These are phyloP conservation scores for Adelges cooleyi DNA, from an alignment of 1,140 invertebrate species.

Conservation along the genomic window DNA sequence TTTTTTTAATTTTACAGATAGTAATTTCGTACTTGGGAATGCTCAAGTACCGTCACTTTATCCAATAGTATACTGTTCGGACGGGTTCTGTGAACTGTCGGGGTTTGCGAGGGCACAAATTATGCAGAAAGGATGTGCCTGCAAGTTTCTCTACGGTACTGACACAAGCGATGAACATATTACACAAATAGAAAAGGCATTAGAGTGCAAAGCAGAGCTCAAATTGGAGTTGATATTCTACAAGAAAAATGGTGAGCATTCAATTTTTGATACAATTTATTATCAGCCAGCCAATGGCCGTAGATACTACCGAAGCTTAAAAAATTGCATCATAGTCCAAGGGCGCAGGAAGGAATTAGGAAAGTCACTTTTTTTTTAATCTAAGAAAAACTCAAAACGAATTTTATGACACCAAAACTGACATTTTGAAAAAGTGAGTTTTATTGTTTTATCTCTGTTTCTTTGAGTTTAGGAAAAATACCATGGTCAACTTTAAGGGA, in stretches of 20 bases:
- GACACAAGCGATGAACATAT: conserved; percentile 84
- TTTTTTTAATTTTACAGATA: conserved; percentile 63
- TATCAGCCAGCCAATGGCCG: too few species aligned
- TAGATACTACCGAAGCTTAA: too few species aligned
- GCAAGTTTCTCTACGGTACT: conserved; percentile 86
- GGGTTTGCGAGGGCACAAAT: conserved; percentile 87
- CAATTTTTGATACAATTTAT: not conserved
- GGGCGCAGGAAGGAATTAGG: too few species aligned
- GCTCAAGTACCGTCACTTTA: conserved; percentile 77
- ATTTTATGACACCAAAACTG: too few species aligned
- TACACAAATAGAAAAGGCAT: conserved; percentile 72
- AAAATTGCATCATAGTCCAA: too few species aligned
- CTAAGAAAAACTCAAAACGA: too few species aligned
- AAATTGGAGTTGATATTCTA: conserved; percentile 91
- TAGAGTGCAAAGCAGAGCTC: conserved; percentile 79
- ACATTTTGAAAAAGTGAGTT: too few species aligned
- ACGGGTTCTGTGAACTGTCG: conserved; percentile 94
- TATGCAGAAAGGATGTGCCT: conserved; percentile 93
- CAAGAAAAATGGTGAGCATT: conserved; percentile 79
- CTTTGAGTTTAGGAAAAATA: too few species aligned
- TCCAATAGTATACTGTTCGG: conserved; percentile 95
- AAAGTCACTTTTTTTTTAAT: too few species aligned
- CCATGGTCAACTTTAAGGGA: too few species aligned
- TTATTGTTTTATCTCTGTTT: too few species aligned
- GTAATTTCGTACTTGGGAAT: conserved; percentile 95